These are phyloP conservation scores for Aythya baeri DNA, from an alignment of 2,113 vertebrate genomes.

Conservation along the genomic window DNA sequence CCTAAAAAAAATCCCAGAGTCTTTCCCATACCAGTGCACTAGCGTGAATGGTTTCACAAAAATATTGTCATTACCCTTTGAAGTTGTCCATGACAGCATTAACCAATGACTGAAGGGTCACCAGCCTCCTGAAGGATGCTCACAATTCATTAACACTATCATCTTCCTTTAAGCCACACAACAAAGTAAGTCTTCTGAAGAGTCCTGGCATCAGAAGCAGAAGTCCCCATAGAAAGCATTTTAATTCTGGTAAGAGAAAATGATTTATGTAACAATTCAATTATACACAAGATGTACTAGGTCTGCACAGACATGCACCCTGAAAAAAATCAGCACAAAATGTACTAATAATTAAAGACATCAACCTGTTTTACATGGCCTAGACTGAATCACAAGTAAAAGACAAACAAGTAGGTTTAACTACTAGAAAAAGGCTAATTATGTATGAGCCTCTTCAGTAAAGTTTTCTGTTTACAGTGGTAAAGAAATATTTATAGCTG, in stretches of 20 bases:
- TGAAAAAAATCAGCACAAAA: not conserved
- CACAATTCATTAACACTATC: not conserved
- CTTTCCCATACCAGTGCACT: not conserved
- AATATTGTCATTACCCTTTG: constrained; percentile 28
- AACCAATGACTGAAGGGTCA: constrained; percentile 21
- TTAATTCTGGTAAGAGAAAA: constrained; percentile 41
- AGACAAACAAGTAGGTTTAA: not conserved
- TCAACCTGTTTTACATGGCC: not conserved
- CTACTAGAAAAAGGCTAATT: not conserved
- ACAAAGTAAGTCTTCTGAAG: not conserved
- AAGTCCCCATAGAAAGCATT: constrained; percentile 25
- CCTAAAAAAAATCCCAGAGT: not conserved
- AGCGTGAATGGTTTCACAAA: not conserved
- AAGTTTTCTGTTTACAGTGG: not conserved
- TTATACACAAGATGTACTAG: not conserved
- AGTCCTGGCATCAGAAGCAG: not conserved
- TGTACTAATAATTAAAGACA: not conserved
- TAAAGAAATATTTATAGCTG: not conserved
- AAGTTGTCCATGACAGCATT: constrained; percentile 52
- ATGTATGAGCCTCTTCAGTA: not conserved
- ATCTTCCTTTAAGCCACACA: constrained; percentile 41
- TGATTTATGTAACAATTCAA: not conserved
- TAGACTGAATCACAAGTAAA: not conserved
- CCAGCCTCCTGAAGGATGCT: constrained; percentile 26
- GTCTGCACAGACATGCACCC: not conserved